Conservation (phyloP, 2,888 invertebrate genomes). For the Mantis religiosa region DNA sequence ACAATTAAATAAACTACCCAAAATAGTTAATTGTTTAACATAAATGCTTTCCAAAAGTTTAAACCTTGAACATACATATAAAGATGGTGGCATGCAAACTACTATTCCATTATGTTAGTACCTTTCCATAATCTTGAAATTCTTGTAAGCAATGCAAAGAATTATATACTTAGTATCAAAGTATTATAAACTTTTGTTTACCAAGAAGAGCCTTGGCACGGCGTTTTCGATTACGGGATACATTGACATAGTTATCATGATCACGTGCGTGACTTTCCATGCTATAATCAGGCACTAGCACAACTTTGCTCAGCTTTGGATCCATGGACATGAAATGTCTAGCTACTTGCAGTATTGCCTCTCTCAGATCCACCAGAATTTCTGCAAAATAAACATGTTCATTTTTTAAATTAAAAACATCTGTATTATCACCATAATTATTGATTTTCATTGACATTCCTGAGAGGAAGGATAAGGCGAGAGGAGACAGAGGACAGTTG, state of each 20-base stretch:
- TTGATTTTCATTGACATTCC: too few relatives aligned
- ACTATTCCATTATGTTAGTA: too few relatives aligned
- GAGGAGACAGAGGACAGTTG: too few relatives aligned
- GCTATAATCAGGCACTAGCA: conserved; percentile 86
- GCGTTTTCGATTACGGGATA: conserved; percentile 78
- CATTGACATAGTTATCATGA: conserved; percentile 91
- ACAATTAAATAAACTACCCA: too few relatives aligned
- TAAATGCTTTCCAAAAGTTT: too few relatives aligned
- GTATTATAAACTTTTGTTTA: conserved; percentile 36
- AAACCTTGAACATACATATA: too few relatives aligned
- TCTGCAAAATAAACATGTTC: conserved; percentile 49
- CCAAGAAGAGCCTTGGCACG: conserved; percentile 90
- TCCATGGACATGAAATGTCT: conserved; percentile 93
- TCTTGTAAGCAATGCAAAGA: too few relatives aligned
- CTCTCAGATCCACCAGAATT: conserved; percentile 93
- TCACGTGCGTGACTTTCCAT: conserved; percentile 94
- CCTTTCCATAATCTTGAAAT: too few relatives aligned
- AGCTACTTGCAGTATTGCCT: conserved; percentile 90
- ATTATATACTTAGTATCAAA: too few relatives aligned
- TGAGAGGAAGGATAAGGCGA: too few relatives aligned
- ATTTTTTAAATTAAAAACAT: not conserved
- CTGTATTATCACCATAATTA: not conserved
- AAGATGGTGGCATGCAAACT: too few relatives aligned
- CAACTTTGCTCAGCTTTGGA: conserved; percentile 76
- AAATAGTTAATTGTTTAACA: too few relatives aligned